phyloP scores from a whole-genome alignment of 2,113 vertebrate species.

The Ia io region DNA sequence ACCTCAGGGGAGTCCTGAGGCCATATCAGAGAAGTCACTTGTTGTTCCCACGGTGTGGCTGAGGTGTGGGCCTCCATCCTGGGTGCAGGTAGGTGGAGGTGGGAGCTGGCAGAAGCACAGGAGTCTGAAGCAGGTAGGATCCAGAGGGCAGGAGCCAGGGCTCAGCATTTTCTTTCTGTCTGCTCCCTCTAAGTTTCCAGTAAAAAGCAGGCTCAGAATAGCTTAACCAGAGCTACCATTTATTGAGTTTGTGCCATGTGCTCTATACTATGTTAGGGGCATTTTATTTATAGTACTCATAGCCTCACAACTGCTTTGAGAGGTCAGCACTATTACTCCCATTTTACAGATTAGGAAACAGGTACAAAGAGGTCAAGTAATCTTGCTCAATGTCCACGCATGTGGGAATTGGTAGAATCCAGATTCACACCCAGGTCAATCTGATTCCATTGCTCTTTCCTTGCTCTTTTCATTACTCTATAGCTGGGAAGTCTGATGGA shows the following conservation, averaged over 20 bases:
- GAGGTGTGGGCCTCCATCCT: neutral
- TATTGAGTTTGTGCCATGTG: neutral
- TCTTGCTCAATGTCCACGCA: neutral
- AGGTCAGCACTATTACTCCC: neutral
- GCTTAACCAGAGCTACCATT: neutral
- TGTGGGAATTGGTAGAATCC: neutral
- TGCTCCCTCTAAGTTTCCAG: neutral
- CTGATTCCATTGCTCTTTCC: neutral
- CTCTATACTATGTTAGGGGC: neutral
- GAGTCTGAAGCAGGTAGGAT: neutral
- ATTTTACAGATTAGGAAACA: conserved; percentile 28
- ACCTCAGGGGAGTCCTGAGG: neutral
- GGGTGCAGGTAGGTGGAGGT: neutral
- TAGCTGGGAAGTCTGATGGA: neutral
- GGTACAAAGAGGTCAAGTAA: neutral
- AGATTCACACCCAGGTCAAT: neutral
- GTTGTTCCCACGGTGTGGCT: neutral
- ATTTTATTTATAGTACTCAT: neutral
- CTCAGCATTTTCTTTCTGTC: neutral
- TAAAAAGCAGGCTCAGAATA: neutral
- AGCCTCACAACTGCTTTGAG: neutral
- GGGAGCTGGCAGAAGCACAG: neutral
- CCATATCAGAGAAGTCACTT: neutral
- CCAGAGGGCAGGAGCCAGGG: neutral
- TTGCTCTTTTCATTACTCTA: neutral